Evolutionary conservation across 2,797 vertebrate genomes (phyloP).

Genomic region (Cetoscarus ocellatus): DNA sequence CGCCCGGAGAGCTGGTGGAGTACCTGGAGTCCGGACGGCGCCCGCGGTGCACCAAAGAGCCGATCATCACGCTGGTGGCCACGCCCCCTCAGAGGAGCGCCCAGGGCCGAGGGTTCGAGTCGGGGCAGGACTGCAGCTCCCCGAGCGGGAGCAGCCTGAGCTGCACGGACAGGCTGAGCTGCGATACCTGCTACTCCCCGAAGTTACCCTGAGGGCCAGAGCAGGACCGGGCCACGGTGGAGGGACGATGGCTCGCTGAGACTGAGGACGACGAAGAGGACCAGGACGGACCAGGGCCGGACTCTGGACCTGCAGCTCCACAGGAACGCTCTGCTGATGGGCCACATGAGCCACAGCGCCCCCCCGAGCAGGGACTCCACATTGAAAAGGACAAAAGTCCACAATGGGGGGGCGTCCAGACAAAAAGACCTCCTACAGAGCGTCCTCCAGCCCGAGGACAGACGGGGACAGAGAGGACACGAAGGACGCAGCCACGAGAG

Average conservation of each 20-base stretch:
- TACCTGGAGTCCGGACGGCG: constrained; percentile 92
- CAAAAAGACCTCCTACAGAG: constrained; percentile 61
- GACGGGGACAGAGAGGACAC: constrained; percentile 59
- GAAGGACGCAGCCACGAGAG: constrained; percentile 77
- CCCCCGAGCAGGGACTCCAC: constrained; percentile 81
- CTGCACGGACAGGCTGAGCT: constrained; percentile 52
- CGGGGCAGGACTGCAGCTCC: constrained; percentile 57
- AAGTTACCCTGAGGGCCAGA: constrained; percentile 75
- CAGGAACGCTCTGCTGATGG: constrained; percentile 52
- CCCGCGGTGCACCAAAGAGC: constrained; percentile 89
- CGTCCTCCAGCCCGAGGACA: constrained; percentile 51
- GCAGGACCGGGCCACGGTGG: constrained; percentile 61
- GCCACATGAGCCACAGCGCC: constrained; percentile 63
- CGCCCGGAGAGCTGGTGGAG: constrained; percentile 87
- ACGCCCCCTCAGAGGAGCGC: constrained; percentile 73
- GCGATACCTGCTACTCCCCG: constrained; percentile 52
- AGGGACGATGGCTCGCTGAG: constrained; percentile 75
- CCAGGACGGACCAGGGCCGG: constrained; percentile 68
- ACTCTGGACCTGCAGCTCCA: constrained; percentile 67
- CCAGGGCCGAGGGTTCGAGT: constrained; percentile 51
- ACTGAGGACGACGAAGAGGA: constrained; percentile 76
- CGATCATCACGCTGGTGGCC: constrained; percentile 84
- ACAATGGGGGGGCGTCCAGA: constrained; percentile 36
- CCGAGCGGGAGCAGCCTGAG: constrained; percentile 69
- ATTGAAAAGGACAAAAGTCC: constrained; percentile 58